phyloP scores from a whole-genome alignment of 2,888 invertebrate species.

The Lycocerus yunnanus region DNA sequence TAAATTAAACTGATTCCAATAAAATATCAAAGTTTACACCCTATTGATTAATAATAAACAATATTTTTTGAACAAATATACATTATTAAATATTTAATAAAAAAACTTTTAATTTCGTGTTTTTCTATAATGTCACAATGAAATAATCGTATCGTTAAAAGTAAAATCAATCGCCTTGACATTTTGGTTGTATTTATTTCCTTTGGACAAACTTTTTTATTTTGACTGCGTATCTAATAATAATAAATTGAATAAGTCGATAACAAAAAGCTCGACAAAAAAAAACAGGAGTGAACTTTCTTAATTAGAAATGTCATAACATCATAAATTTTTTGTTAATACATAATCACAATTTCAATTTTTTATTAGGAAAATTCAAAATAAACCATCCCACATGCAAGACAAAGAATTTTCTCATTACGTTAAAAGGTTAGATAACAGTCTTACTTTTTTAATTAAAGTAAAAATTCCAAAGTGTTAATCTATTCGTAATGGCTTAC shows the following conservation, averaged over 20 bases:
- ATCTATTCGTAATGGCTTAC: not conserved
- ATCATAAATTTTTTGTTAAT: not conserved
- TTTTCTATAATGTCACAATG: not conserved
- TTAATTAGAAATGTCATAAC: not conserved
- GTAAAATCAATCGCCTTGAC: conserved; percentile 1
- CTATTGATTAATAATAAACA: not conserved
- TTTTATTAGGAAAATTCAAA: not conserved
- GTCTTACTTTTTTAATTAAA: not conserved
- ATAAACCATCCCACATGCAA: not conserved
- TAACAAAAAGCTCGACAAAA: not conserved
- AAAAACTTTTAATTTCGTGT: not conserved
- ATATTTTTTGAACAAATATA: not conserved
- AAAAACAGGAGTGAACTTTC: not conserved
- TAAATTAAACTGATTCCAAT: not conserved
- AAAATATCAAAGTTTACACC: not conserved
- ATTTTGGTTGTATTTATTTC: not conserved
- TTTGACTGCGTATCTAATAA: not conserved
- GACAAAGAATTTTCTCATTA: not conserved
- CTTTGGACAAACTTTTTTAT: not conserved
- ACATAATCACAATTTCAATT: not conserved
- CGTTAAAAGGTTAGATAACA: not conserved
- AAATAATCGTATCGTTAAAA: conserved; percentile 1
- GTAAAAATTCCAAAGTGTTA: not conserved
- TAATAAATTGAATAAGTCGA: not conserved
- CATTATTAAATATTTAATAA: not conserved